phyloP scores from a whole-genome alignment of 2,113 vertebrate genomes.

The Arizona elegans region DNA sequence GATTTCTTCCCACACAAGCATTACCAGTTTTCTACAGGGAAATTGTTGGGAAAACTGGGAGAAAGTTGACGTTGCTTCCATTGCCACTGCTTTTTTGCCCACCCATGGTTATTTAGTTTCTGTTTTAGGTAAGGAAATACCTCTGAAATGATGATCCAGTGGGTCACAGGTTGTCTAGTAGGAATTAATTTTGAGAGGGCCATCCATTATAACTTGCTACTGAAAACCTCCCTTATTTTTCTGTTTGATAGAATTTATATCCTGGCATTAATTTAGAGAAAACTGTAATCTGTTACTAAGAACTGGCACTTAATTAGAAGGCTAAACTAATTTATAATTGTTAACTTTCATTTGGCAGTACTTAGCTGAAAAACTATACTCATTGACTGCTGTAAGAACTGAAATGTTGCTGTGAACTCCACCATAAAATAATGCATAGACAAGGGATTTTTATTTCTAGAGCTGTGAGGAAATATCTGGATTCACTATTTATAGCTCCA shows the following conservation, averaged over 20 bases:
- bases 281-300: conserved; percentile 28
- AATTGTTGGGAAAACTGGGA: neutral
- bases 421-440: conserved; percentile 2
- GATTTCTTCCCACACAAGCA: too few species aligned
- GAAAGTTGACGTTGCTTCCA: neutral
- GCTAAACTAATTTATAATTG: conserved; percentile 28
- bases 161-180: neutral
- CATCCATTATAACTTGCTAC: neutral
- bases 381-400: conserved; percentile 24
- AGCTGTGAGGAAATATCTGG: neutral
- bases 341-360: conserved; percentile 22
- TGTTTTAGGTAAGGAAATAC: neutral
- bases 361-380: conserved; percentile 20
- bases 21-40: neutral
- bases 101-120: neutral
- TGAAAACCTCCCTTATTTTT: neutral
- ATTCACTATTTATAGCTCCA: conserved; percentile 13
- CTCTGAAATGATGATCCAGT: neutral
- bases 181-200: neutral
- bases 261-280: neutral
- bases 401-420: neutral
- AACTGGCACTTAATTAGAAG: conserved; percentile 37
- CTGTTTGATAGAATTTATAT: neutral
- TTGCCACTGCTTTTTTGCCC: neutral
- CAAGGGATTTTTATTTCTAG: neutral